Evolutionary conservation across 1,140 invertebrate genomes (phyloP).

Genomic region (Drosophila ohnishii): DNA sequence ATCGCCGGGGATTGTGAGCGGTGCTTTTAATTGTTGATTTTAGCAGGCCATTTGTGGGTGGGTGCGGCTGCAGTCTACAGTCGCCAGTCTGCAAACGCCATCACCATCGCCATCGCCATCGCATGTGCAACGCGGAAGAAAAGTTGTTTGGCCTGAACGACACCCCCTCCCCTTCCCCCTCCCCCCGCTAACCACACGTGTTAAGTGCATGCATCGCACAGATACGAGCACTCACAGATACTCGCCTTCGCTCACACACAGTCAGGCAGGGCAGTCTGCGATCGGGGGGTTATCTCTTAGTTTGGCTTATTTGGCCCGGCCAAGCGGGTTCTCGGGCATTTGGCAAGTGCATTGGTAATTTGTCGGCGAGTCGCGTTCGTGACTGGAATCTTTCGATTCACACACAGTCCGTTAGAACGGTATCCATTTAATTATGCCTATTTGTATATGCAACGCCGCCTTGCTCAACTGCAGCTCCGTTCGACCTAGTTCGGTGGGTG

Average conservation of each 20-base stretch:
- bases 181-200: constrained; percentile 23
- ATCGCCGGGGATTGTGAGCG: constrained; percentile 60
- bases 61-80: constrained; percentile 51
- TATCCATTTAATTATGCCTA: constrained; percentile 39
- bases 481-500: constrained; percentile 39
- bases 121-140: constrained; percentile 79
- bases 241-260: constrained; percentile 32
- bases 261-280: constrained; percentile 21
- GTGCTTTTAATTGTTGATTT: constrained; percentile 75
- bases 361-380: constrained; percentile 67
- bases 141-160: constrained; percentile 65
- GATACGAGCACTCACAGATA: constrained; percentile 42
- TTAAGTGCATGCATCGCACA: constrained; percentile 58
- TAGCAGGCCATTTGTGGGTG: constrained; percentile 70
- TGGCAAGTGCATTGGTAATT: constrained; percentile 81
- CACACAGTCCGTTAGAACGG: constrained; percentile 60
- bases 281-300: constrained; percentile 31
- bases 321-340: constrained; percentile 56
- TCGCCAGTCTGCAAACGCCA: constrained; percentile 21
- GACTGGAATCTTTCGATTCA: constrained; percentile 68
- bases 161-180: constrained; percentile 4
- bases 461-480: constrained; percentile 8
- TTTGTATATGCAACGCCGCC: constrained; percentile 19
- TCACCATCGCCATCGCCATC: constrained; percentile 36
- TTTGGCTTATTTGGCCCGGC: constrained; percentile 62